Conservation (phyloP, 2,113 vertebrate species). For the Malurus melanocephalus region DNA sequence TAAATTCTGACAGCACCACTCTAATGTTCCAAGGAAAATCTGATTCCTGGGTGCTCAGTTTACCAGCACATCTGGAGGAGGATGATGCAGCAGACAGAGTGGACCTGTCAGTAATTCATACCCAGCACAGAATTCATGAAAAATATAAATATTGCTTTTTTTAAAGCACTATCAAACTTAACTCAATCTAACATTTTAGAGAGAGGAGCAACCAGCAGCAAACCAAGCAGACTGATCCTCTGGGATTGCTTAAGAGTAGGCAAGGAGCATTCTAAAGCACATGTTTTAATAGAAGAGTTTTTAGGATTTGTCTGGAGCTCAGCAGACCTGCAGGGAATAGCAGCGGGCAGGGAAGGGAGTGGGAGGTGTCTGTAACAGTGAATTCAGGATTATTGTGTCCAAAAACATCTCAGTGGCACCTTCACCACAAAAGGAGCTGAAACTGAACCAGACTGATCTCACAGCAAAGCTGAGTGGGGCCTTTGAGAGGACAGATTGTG, state of each 20-base stretch:
- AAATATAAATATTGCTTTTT: constrained; percentile 12
- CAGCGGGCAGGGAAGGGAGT: accelerated
- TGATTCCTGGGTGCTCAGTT: neutral
- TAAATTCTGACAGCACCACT: neutral
- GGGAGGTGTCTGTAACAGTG: accelerated
- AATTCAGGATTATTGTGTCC: neutral
- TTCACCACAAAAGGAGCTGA: neutral
- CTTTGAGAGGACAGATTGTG: neutral
- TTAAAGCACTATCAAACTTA: neutral
- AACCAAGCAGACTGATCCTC: neutral
- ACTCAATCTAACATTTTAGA: neutral
- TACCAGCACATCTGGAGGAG: neutral
- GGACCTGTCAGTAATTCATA: constrained; percentile 24
- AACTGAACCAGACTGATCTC: neutral
- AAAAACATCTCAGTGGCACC: neutral
- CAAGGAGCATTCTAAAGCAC: neutral
- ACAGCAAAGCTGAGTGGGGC: accelerated
- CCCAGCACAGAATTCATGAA: neutral
- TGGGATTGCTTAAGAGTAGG: neutral
- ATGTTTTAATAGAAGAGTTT: neutral
- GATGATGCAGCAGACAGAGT: constrained; percentile 29
- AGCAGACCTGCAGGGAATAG: neutral
- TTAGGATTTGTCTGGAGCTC: neutral
- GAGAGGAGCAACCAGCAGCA: neutral
- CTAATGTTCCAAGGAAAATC: constrained; percentile 4